A percentile compares a stretch with the other conserved stretches of the same genome.
These are phyloP conservation scores for Aethes cnicana DNA, from an alignment of 2,888 invertebrate species.

Conservation along the genomic window DNA sequence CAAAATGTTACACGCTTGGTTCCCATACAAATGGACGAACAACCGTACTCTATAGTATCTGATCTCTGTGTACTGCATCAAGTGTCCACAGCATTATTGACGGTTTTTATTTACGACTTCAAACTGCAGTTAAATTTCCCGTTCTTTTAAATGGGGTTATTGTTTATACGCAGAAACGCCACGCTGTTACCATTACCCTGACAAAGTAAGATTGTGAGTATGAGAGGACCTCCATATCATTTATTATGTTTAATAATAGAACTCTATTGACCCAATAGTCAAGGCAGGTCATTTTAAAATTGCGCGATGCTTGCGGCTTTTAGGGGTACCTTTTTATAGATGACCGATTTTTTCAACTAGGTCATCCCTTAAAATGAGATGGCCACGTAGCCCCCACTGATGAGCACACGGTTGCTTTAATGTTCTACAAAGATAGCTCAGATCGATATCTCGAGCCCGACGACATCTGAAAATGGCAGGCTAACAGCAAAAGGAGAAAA, in stretches of 20 bases:
- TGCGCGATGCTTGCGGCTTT: constrained; percentile 10
- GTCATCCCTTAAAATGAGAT: constrained; percentile 71
- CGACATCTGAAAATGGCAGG: constrained; percentile 42
- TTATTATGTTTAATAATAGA: not conserved
- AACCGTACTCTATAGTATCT: no score
- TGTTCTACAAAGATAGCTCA: constrained; percentile 58
- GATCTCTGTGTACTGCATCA: no score
- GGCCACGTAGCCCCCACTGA: constrained; percentile 46
- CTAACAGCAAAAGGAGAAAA: constrained; percentile 38
- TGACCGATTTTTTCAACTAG: constrained; percentile 66
- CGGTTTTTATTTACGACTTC: no score
- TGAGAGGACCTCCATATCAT: no score
- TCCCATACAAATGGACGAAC: no score
- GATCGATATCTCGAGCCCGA: constrained; percentile 57
- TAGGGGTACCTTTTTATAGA: constrained; percentile 47
- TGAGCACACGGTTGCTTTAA: constrained; percentile 54
- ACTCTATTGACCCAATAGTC: constrained; percentile 7
- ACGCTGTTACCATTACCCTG: no score
- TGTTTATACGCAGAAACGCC: no score
- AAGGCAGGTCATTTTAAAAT: constrained; percentile 14
- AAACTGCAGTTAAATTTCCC: no score
- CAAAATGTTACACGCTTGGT: no score
- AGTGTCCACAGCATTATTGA: no score
- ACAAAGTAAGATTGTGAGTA: no score
- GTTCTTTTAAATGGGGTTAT: no score